Percentiles rank a stretch among this genome's conserved stretches.
Conservation (phyloP, 2,888 invertebrate species). For the Loripinus fragilis region DNA sequence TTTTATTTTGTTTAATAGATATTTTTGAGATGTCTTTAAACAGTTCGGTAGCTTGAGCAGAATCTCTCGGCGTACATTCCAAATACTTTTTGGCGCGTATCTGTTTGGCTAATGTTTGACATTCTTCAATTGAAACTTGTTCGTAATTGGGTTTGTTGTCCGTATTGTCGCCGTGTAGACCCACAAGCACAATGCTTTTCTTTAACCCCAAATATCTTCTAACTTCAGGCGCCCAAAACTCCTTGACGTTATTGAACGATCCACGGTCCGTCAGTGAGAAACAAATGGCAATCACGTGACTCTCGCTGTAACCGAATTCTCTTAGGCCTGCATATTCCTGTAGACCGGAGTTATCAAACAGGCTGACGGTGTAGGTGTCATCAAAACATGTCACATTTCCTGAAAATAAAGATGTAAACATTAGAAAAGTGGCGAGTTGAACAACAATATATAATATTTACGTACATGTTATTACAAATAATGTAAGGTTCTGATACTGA, state of each 20-base stretch:
- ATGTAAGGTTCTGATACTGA: too few relatives aligned
- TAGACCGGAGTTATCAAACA: slow-evolving; percentile 75
- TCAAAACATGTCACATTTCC: background rate
- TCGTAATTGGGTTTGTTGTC: background rate
- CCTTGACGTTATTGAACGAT: slow-evolving; percentile 66
- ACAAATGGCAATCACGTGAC: slow-evolving; percentile 72
- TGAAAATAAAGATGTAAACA: background rate
- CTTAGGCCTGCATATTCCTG: slow-evolving; percentile 68
- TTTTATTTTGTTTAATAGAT: too few relatives aligned
- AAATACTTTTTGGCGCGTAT: too few relatives aligned
- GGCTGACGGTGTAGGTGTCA: slow-evolving; percentile 64
- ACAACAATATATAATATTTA: too few relatives aligned
- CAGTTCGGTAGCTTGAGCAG: too few relatives aligned
- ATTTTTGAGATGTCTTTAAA: too few relatives aligned
- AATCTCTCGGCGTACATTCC: too few relatives aligned
- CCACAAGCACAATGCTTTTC: slow-evolving; percentile 69
- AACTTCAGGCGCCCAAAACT: slow-evolving; percentile 73
- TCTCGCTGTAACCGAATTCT: slow-evolving; percentile 71
- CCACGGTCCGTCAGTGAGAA: slow-evolving; percentile 71
- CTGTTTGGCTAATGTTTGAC: too few relatives aligned
- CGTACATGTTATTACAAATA: too few relatives aligned
- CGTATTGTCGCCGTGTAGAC: slow-evolving; percentile 67
- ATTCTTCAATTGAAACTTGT: slow-evolving; percentile 55
- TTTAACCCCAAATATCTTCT: slow-evolving; percentile 61
- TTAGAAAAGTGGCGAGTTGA: too few relatives aligned